These are phyloP conservation scores for Hesperophylax magnus DNA, from an alignment of 1,140 invertebrate species.

Conservation along the genomic window DNA sequence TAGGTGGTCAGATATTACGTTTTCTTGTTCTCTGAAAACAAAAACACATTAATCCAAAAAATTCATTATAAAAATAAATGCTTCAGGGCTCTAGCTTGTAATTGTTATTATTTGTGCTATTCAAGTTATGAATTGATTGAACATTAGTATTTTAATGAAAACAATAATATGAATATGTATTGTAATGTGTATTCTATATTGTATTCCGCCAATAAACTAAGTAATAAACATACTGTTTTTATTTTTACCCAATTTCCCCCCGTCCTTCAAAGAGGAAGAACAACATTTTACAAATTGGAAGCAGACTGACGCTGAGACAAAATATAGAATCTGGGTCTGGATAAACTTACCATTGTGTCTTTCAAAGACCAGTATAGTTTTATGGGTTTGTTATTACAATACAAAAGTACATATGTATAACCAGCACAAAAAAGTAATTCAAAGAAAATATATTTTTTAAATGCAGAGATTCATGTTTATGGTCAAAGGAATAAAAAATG, in stretches of 20 bases:
- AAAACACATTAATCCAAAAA: background rate
- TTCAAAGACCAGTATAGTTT: too few relatives aligned
- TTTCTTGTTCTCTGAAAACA: background rate
- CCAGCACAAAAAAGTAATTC: too few relatives aligned
- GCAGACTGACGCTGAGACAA: too few relatives aligned
- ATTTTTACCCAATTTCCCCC: background rate
- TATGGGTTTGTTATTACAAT: too few relatives aligned
- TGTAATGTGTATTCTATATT: slow-evolving; percentile 15
- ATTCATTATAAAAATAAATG: background rate
- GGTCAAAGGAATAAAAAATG: too few relatives aligned
- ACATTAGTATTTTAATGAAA: slow-evolving; percentile 22
- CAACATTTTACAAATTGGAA: background rate
- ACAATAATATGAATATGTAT: slow-evolving; percentile 25
- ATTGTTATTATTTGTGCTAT: slow-evolving; percentile 4
- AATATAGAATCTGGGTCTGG: too few relatives aligned
- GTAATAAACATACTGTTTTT: slow-evolving; percentile 17
- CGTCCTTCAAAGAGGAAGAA: background rate
- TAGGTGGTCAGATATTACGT: background rate
- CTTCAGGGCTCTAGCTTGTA: background rate
- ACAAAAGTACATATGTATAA: too few relatives aligned
- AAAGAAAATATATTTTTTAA: too few relatives aligned
- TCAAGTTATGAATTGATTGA: background rate
- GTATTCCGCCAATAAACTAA: slow-evolving; percentile 30
- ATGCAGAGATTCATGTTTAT: too few relatives aligned
- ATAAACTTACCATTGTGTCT: too few relatives aligned